These are phyloP conservation scores for Tinamus major DNA, from an alignment of 2,797 vertebrate genomes.

Conservation along the genomic window DNA sequence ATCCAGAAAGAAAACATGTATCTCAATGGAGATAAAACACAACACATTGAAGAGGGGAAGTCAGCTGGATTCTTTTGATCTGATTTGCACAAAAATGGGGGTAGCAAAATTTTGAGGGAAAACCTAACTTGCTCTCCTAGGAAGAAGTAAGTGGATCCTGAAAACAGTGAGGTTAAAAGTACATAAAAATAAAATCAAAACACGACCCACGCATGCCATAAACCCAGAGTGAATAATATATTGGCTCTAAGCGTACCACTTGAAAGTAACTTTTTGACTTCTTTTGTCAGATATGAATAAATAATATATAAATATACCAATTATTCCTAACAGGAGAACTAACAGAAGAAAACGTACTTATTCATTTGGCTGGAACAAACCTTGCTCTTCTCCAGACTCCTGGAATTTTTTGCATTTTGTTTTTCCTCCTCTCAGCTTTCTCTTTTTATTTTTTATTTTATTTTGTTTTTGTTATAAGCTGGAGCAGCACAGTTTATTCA, in stretches of 20 bases:
- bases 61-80: background rate
- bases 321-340: background rate
- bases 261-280: background rate
- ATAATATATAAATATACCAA: background rate
- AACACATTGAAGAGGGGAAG: background rate
- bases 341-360: background rate
- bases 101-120: background rate
- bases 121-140: background rate
- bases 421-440: background rate
- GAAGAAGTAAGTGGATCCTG: background rate
- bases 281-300: background rate
- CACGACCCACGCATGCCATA: background rate
- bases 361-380: background rate
- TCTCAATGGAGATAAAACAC: background rate
- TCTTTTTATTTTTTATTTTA: background rate
- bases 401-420: background rate
- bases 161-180: background rate
- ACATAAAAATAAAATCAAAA: constrained; percentile 24
- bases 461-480: background rate
- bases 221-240: background rate
- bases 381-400: background rate
- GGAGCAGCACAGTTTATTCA: background rate
- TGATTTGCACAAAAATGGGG: background rate
- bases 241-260: background rate
- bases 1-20: background rate